phyloP scores from a whole-genome alignment of 2,888 invertebrate genomes.

The Diplolepis rosae region DNA sequence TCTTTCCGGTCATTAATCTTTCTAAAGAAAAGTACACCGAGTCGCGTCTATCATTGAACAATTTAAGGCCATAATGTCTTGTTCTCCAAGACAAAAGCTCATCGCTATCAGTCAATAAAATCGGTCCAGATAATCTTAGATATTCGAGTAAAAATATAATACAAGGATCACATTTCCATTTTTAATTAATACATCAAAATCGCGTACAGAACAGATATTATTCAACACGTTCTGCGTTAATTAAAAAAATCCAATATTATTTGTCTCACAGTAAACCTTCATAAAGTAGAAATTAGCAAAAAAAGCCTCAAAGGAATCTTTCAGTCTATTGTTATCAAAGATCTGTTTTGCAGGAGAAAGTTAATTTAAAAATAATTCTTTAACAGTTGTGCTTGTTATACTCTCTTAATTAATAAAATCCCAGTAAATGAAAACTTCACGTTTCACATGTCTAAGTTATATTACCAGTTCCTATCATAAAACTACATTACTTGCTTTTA shows the following conservation, averaged over 20 bases:
- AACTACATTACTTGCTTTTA: neutral
- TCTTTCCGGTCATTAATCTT: constrained; percentile 63
- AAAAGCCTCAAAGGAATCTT: neutral
- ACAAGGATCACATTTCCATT: no score
- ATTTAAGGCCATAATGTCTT: neutral
- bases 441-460: neutral
- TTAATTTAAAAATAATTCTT: neutral
- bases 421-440: neutral
- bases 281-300: neutral
- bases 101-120: neutral
- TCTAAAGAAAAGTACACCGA: constrained; percentile 13
- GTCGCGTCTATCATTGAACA: constrained; percentile 4
- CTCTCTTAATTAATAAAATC: constrained; percentile 2
- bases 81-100: neutral
- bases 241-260: neutral
- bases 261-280: neutral
- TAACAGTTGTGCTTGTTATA: neutral
- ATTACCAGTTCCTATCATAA: neutral
- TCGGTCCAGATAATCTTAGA: neutral
- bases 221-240: neutral
- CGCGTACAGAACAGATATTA: neutral
- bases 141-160: neutral
- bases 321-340: neutral
- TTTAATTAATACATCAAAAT: neutral
- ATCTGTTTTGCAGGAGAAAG: neutral